phyloP scores from a whole-genome alignment of 2,113 vertebrate species.

The Beaufortia kweichowensis region DNA sequence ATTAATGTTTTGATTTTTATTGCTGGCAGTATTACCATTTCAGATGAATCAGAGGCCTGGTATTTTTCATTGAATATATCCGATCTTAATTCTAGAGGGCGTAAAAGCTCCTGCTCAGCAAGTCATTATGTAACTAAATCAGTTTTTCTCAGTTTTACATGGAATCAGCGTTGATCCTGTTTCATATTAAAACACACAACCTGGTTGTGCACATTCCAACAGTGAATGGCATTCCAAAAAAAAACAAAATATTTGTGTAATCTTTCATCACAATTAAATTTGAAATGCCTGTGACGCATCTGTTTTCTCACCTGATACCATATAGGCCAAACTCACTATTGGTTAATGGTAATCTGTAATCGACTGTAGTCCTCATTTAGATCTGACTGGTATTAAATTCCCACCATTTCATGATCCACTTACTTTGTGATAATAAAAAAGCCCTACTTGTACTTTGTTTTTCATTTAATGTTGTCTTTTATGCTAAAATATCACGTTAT shows the following conservation, averaged over 20 bases:
- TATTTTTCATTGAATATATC: slow-evolving; percentile 24
- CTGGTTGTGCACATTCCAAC: too few relatives aligned
- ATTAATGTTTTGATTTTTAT: slow-evolving; percentile 50
- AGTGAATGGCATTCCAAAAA: background rate
- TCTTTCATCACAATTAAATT: too few relatives aligned
- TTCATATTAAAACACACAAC: background rate
- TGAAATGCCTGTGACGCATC: too few relatives aligned
- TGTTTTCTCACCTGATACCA: too few relatives aligned
- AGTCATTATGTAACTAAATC: slow-evolving; percentile 16
- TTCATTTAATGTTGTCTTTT: background rate
- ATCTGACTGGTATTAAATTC: too few relatives aligned
- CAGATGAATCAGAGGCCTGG: slow-evolving; percentile 23
- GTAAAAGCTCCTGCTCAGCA: slow-evolving; percentile 18
- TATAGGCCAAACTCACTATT: too few relatives aligned
- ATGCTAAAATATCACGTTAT: background rate
- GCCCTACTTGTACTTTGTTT: background rate
- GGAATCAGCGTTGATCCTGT: background rate
- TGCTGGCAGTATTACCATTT: slow-evolving; percentile 14
- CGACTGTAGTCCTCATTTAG: too few relatives aligned
- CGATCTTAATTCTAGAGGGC: background rate
- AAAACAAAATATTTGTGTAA: background rate
- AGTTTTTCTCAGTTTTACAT: too few relatives aligned
- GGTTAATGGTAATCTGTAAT: too few relatives aligned
- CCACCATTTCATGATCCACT: too few relatives aligned
- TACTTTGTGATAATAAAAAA: background rate